Conservation (phyloP, 2,888 invertebrate genomes). For the Himalopsyche anomala region DNA sequence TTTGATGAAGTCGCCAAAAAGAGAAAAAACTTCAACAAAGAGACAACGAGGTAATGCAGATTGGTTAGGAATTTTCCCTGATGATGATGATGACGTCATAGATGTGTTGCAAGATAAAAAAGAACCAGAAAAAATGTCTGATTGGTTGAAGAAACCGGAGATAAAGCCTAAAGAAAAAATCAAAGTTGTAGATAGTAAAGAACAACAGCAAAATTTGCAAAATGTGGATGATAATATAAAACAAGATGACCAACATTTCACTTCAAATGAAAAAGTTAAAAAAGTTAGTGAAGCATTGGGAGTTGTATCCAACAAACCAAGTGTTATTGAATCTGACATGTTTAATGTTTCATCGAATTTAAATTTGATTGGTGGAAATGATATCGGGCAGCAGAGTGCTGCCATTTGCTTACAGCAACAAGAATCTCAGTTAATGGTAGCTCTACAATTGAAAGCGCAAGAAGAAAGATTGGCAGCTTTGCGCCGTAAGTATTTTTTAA, state of each 20-base stretch:
- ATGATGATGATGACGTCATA: slow-evolving; percentile 68
- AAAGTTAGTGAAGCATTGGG: background rate
- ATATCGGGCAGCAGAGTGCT: slow-evolving; percentile 77
- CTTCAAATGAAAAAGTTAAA: background rate
- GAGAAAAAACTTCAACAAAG: slow-evolving; percentile 67
- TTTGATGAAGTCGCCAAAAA: slow-evolving; percentile 50
- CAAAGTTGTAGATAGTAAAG: background rate
- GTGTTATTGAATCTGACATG: slow-evolving; percentile 41
- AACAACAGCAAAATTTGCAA: background rate
- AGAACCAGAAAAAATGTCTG: slow-evolving; percentile 36
- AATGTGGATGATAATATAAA: slow-evolving; percentile 10
- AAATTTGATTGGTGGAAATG: slow-evolving; percentile 66
- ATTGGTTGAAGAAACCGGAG: slow-evolving; percentile 52
- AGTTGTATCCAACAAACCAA: background rate
- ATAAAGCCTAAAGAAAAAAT: slow-evolving; percentile 1
- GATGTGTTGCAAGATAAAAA: slow-evolving; percentile 65
- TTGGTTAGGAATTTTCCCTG: slow-evolving; percentile 75
- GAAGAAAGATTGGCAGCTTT: slow-evolving; percentile 79
- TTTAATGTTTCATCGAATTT: slow-evolving; percentile 26
- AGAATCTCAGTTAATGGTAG: slow-evolving; percentile 79
- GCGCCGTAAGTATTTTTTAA: slow-evolving; percentile 70
- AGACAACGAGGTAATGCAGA: slow-evolving; percentile 71
- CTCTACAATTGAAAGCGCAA: slow-evolving; percentile 80
- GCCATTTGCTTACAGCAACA: slow-evolving; percentile 79
- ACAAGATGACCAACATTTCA: background rate